Conservation (phyloP, 2,888 invertebrate species). For the Tetranychus piercei region DNA sequence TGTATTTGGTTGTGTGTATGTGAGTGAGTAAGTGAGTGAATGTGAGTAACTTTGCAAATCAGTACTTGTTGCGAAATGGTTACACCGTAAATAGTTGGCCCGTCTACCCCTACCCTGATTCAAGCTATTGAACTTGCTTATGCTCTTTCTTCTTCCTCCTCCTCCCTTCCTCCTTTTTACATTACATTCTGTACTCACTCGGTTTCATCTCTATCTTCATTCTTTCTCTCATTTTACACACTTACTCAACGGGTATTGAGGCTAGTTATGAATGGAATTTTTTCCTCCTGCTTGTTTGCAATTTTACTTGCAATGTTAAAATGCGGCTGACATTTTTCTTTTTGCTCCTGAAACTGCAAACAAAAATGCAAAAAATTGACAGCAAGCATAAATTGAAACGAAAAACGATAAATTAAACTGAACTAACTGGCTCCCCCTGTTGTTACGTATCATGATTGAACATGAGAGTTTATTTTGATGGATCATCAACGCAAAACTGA, state of each 20-base stretch:
- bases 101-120: not conserved
- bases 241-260: slow-evolving; percentile 1
- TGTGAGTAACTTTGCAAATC: not conserved
- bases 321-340: not conserved
- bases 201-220: not conserved
- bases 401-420: too few relatives aligned
- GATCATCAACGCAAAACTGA: too few relatives aligned
- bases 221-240: slow-evolving; percentile 6
- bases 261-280: slow-evolving; percentile 1
- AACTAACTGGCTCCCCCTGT: too few relatives aligned
- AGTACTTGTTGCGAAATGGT: not conserved
- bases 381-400: not conserved
- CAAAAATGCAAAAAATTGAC: not conserved
- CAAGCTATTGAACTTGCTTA: not conserved
- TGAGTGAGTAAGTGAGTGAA: not conserved
- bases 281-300: not conserved
- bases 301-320: not conserved
- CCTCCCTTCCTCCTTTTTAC: not conserved
- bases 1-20: too few relatives aligned
- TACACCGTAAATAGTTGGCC: slow-evolving; percentile 1
- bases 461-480: too few relatives aligned
- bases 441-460: too few relatives aligned
- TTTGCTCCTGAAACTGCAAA: not conserved
- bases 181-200: not conserved
- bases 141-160: slow-evolving; percentile 6